Evolutionary conservation across 2,113 vertebrate genomes (phyloP).

Genomic region (Globicephala melas): DNA sequence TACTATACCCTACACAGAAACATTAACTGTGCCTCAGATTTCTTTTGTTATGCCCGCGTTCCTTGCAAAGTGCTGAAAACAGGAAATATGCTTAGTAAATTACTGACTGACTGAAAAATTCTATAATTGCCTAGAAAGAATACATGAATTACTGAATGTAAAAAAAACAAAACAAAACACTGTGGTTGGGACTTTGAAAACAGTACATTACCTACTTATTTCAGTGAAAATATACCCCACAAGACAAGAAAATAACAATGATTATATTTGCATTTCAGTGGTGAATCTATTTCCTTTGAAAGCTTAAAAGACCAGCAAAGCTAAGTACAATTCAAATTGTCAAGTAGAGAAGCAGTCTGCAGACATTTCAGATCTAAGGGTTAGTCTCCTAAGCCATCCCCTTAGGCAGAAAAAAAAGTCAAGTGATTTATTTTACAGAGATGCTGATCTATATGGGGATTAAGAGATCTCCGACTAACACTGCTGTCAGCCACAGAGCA

Average conservation of each 20-base stretch:
- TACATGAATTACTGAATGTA: neutral
- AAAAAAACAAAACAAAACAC: neutral
- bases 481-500: neutral
- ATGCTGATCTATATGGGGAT: slow-evolving; percentile 15
- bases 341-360: neutral
- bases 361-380: slow-evolving; percentile 14
- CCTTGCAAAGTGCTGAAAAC: neutral
- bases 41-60: neutral
- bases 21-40: neutral
- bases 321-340: slow-evolving; percentile 21
- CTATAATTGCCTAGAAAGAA: slow-evolving; percentile 11
- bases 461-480: slow-evolving; percentile 6
- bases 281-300: slow-evolving; percentile 13
- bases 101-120: slow-evolving; percentile 3
- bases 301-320: neutral
- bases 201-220: slow-evolving; percentile 30
- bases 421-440: slow-evolving; percentile 46
- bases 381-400: slow-evolving; percentile 20
- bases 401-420: slow-evolving; percentile 26
- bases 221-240: slow-evolving; percentile 31
- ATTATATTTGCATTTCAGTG: neutral
- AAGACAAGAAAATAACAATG: slow-evolving; percentile 43
- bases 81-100: neutral
- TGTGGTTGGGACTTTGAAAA: slow-evolving; percentile 5
- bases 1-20: neutral